Evolutionary conservation across 2,888 invertebrate genomes (phyloP), one percentile per base, ranked within the genome.

Genomic region (Lepidochrysops patricia): DNA sequence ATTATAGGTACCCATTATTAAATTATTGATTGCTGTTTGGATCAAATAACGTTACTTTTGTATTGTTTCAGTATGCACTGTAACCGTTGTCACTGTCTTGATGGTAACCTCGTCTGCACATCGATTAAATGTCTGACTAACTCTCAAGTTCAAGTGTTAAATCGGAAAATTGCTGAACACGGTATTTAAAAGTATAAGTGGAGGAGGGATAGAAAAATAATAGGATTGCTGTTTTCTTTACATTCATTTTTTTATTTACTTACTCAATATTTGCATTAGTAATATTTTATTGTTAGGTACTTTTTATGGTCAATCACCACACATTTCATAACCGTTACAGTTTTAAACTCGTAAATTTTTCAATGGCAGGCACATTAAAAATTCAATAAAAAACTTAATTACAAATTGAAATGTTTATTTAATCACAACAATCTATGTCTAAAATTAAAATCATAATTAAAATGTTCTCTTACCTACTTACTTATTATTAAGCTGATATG

Each of bases 1-100:
- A n/a, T n/a, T n/a, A n/a, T n/a, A n/a, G n/a, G n/a, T n/a, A n/a
- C n/a, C n/a, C n/a, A n/a, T n/a, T n/a, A n/a, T n/a, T n/a, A n/a
- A n/a, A n/a, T n/a, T n/a, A n/a, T n/a, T n/a, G n/a, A n/a, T n/a
- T n/a, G n/a, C n/a, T n/a, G n/a, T n/a, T n/a, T n/a, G n/a, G n/a
- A n/a, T n/a, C n/a, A 13, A 26, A 56, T 34, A 37, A 29, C 58
- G 13, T 9, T 27, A 34, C 12, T 48, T 4, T 26, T 50, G n/a
- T 26, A 3, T 27, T 32, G 27, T 67, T 72, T 3, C 69, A 85
- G 85, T 25, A 63, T 72, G 1, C 68, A 80, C 54, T 88, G 87
- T 72, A 88, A 88, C 66, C 70, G 69, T 29, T 88, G 87, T 61
- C 79, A 77, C 64, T 88, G 87, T 60, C 81, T 80, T 0, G 77